A percentile compares a stretch with the other conserved stretches of the same genome.
Conservation (phyloP, 2,113 vertebrate species). For the Cnemophilus loriae region DNA sequence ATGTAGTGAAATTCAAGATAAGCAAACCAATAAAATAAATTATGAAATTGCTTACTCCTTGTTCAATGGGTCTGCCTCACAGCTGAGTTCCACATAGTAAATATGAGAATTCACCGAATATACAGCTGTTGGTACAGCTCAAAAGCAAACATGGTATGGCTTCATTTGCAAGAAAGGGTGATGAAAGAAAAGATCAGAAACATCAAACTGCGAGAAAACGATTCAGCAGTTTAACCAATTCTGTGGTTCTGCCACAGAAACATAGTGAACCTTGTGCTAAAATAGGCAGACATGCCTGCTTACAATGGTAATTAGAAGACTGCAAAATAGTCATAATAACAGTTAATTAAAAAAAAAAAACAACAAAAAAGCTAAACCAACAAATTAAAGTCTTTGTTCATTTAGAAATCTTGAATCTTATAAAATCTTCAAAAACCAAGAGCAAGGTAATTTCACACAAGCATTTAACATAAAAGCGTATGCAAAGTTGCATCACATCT, state of each 20-base stretch:
- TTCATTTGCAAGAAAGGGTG: background rate
- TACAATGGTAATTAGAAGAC: background rate
- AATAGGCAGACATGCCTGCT: background rate
- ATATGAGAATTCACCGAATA: background rate
- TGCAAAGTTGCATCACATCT: background rate
- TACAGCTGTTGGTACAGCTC: background rate
- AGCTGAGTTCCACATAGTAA: background rate
- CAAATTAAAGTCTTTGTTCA: background rate
- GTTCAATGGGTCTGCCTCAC: background rate
- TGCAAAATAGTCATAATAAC: background rate
- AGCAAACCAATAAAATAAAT: background rate
- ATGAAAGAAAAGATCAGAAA: background rate
- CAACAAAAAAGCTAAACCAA: background rate
- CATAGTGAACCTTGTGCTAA: background rate
- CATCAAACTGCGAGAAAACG: background rate
- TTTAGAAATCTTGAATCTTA: background rate
- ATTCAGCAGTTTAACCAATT: background rate
- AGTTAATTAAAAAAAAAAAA: background rate
- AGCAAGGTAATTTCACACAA: background rate
- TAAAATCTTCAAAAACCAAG: background rate
- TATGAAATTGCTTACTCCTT: background rate
- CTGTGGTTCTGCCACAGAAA: background rate
- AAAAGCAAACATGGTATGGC: background rate
- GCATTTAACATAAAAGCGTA: background rate
- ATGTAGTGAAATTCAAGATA: background rate